A percentile compares a stretch with the other conserved stretches of the same genome.
Evolutionary conservation across 2,797 vertebrate genomes (phyloP).

Genomic region (Acanthurus leucopareius): DNA sequence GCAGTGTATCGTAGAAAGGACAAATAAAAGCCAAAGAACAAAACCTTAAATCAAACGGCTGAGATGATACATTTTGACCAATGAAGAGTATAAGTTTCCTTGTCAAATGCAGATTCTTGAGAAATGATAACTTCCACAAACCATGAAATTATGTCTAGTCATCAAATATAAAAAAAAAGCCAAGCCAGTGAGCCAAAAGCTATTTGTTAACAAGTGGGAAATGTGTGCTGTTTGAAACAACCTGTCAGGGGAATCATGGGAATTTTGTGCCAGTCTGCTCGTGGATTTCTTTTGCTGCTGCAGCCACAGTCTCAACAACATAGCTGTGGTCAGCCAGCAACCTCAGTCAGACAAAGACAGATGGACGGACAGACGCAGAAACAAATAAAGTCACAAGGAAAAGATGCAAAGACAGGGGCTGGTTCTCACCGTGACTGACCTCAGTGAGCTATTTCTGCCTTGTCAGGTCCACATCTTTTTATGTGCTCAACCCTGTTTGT

Average conservation of each 20-base stretch:
- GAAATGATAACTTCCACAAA: slow-evolving; percentile 16
- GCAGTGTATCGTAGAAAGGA: background rate
- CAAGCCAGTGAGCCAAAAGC: slow-evolving; percentile 33
- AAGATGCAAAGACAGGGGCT: slow-evolving; percentile 22
- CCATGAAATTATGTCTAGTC: slow-evolving; percentile 25
- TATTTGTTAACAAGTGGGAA: slow-evolving; percentile 43
- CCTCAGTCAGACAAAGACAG: slow-evolving; percentile 57
- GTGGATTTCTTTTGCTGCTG: slow-evolving; percentile 44
- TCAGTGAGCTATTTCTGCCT: slow-evolving; percentile 56
- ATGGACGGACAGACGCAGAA: slow-evolving; percentile 30
- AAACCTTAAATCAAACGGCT: background rate
- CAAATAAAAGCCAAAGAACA: background rate
- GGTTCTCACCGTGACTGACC: slow-evolving; percentile 56
- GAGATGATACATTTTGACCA: background rate
- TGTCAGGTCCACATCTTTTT: slow-evolving; percentile 47
- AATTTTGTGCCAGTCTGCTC: slow-evolving; percentile 43
- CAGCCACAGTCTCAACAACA: slow-evolving; percentile 61
- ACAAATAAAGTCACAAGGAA: slow-evolving; percentile 39
- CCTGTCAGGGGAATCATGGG: slow-evolving; percentile 20
- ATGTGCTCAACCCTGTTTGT: slow-evolving; percentile 53
- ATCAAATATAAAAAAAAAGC: slow-evolving; percentile 17
- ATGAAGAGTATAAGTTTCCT: slow-evolving; percentile 10
- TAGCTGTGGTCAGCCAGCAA: slow-evolving; percentile 52
- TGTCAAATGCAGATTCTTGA: slow-evolving; percentile 6
- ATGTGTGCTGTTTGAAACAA: slow-evolving; percentile 21